Evolutionary conservation across 2,888 invertebrate species (phyloP).

Genomic region (Epistrophe eligans): DNA sequence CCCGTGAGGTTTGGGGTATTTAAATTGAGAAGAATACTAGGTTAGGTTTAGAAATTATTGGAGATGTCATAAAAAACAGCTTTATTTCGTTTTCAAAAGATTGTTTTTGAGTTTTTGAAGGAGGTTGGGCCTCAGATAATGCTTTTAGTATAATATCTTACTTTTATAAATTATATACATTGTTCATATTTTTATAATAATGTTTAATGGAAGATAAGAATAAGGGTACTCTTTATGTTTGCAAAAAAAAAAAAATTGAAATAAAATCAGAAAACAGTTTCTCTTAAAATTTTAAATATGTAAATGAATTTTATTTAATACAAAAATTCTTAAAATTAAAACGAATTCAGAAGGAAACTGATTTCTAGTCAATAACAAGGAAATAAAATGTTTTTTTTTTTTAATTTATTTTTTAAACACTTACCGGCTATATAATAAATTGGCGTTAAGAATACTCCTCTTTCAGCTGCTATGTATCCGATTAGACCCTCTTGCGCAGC

Average conservation of each 20-base stretch:
- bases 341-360: not conserved
- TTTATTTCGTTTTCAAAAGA: no score
- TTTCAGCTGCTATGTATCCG: slow-evolving; percentile 70
- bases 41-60: no score
- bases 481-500: slow-evolving; percentile 65
- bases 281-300: not conserved
- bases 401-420: slow-evolving; percentile 22
- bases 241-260: not conserved
- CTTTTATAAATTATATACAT: no score
- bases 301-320: not conserved
- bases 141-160: no score
- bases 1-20: no score
- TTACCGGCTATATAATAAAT: slow-evolving; percentile 74
- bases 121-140: no score
- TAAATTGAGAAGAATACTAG: no score
- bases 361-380: not conserved
- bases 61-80: no score
- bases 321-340: not conserved
- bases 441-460: slow-evolving; percentile 72
- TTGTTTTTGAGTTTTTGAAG: no score
- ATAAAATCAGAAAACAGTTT: not conserved
- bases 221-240: not conserved
- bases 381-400: no score
- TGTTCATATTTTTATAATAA: no score
- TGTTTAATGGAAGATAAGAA: not conserved